Evolutionary conservation across 2,888 invertebrate genomes (phyloP), one percentile per base, ranked within the genome.

Genomic region (Pycnomerus fuliginosus): DNA sequence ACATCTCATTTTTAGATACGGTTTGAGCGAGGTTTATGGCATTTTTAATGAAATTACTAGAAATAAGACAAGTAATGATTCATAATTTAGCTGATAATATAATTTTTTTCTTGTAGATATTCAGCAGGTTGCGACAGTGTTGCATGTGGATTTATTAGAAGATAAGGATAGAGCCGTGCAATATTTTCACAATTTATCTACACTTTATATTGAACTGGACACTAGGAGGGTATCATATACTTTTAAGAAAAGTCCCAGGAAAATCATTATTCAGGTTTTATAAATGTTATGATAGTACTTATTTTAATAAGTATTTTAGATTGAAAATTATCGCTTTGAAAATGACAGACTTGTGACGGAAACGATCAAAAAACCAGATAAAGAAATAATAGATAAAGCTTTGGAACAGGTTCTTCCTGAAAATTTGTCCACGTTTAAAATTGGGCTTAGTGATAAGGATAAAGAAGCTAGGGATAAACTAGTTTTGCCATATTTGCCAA

Each of bases 401-500:
- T 16, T 24, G 52, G 23, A 72, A 62, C 51, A 64, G 62, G 37
- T 58, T 5, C 53, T 56, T 49, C 59, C 76, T 55, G 58, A 76
- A 70, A 61, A 72, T 65, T 64, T 83, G 3, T 71, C 82, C 1
- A 83, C 84, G 38, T 84, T 84, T 61, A 83, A 80, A 69, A 79
- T 85, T 55, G 79, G 80, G 59, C 71, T 83, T 0, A 79, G 78
- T 41, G 81, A 82, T 48, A 72, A 74, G 39, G 83, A 83, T 37
- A 80, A 80, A 54, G 69, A 79, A 53, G 79, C 80, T 7, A 79
- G 64, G 22, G 57, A 61, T 33, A 52, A 55, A 31, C 43, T 84
- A 22, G 74, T 81, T 44, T 69, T 85, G 38, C 85, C 85, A 0
- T 85, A 84, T 60, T 62, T 74, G 38, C 69, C 68, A 34, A 72